Percentiles rank a stretch among this genome's conserved stretches.
Conservation (phyloP, 1,140 invertebrate species). For the Diplogasteroides magnus region DNA sequence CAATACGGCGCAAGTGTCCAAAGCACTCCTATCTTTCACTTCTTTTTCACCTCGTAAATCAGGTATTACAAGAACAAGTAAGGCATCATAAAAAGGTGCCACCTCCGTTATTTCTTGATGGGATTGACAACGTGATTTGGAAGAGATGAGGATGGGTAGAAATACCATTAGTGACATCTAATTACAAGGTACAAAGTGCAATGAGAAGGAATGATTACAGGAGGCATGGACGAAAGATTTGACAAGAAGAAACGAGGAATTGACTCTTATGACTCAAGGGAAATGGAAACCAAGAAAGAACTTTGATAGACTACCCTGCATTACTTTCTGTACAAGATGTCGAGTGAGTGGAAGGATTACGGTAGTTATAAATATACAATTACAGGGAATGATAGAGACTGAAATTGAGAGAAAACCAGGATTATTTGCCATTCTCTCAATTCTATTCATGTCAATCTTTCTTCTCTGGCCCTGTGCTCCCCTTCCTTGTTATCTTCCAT, state of each 20-base stretch:
- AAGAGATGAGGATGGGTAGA: neutral
- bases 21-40: too few relatives aligned
- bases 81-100: too few relatives aligned
- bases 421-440: slow-evolving; percentile 38
- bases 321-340: slow-evolving; percentile 46
- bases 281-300: slow-evolving; percentile 40
- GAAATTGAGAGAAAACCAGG: slow-evolving; percentile 34
- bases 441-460: slow-evolving; percentile 37
- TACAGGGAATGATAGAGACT: slow-evolving; percentile 41
- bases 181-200: slow-evolving; percentile 1
- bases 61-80: too few relatives aligned
- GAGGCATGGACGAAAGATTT: neutral
- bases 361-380: slow-evolving; percentile 1
- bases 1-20: too few relatives aligned
- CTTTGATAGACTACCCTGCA: slow-evolving; percentile 30
- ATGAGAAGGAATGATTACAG: slow-evolving; percentile 12
- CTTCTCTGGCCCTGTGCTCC: slow-evolving; percentile 47
- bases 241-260: slow-evolving; percentile 2
- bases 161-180: slow-evolving; percentile 4
- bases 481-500: slow-evolving; percentile 36
- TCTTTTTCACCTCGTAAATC: too few relatives aligned
- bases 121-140: too few relatives aligned
- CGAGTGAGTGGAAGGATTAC: slow-evolving; percentile 29
- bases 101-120: too few relatives aligned
- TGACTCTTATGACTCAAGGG: neutral